A percentile compares a stretch with the other conserved stretches of the same genome.
Evolutionary conservation across 1,140 invertebrate species (phyloP).

Genomic region (Tetramorium alpestre): DNA sequence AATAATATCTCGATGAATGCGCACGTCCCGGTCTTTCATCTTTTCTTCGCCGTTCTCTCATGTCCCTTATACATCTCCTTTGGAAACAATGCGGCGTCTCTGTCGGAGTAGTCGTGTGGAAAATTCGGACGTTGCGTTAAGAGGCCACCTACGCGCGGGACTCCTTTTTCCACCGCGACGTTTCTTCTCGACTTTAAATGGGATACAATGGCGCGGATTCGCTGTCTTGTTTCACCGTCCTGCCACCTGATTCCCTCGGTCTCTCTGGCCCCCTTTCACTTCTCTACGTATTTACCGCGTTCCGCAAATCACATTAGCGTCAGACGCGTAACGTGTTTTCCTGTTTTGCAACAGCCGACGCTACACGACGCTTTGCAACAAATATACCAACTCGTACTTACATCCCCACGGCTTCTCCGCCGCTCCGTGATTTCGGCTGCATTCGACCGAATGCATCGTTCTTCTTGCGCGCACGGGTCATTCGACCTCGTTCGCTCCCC

Average conservation of each 20-base stretch:
- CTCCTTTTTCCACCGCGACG: slow-evolving; percentile 25
- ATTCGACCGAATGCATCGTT: slow-evolving; percentile 47
- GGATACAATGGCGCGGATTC: slow-evolving; percentile 58
- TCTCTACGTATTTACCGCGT: slow-evolving; percentile 52
- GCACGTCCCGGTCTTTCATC: not conserved
- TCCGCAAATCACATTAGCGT: slow-evolving; percentile 80
- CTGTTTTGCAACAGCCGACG: slow-evolving; percentile 76
- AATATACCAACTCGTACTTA: slow-evolving; percentile 28
- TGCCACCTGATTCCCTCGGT: slow-evolving; percentile 44
- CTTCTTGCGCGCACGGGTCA: slow-evolving; percentile 39
- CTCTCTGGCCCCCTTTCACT: slow-evolving; percentile 49
- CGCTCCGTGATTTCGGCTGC: slow-evolving; percentile 56
- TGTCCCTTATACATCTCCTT: slow-evolving; percentile 18
- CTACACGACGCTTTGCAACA: slow-evolving; percentile 17
- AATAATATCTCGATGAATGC: slow-evolving; percentile 35
- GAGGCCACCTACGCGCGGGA: slow-evolving; percentile 63
- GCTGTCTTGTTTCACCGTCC: slow-evolving; percentile 39
- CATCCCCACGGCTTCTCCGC: slow-evolving; percentile 13
- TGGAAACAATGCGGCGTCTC: slow-evolving; percentile 75
- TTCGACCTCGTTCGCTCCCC: slow-evolving; percentile 65
- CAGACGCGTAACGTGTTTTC: slow-evolving; percentile 75
- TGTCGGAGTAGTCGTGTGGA: slow-evolving; percentile 69
- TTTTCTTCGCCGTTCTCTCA: not conserved
- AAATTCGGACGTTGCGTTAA: slow-evolving; percentile 76
- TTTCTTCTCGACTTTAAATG: slow-evolving; percentile 17